Base-by-base conservation (phyloP, 2,888 invertebrate species). In the Protonemura montana region DNA sequence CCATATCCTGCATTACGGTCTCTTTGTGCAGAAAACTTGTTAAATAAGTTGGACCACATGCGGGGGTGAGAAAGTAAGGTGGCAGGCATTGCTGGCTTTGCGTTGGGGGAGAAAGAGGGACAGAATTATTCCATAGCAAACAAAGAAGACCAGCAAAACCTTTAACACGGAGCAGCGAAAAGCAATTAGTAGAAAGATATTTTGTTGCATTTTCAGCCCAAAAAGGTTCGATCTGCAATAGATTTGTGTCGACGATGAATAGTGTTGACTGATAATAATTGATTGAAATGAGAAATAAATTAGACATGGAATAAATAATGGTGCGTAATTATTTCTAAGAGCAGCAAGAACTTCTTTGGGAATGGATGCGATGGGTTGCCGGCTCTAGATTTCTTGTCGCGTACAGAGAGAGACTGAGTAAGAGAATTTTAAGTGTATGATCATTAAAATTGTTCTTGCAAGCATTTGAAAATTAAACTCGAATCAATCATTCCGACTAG, bases 21-120 rank as follows among this genome's bases (percentile, higher is more conserved):
- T 78, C 78, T 78, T 78, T 78, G 78, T 78, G 78, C 78, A 78
- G 78, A 78, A 78, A 78, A 78, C 78, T 78, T 78, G 78, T 78
- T 78, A 78, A 59, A 59, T 78, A 78, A 78, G 78, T 78, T 78
- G 28, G 28, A 13, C 78, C 78, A 78, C 78, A 78, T 78, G 78
- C 78, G 78, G 28, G 78, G 78, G 78, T 78, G 78, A 59, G 59
- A 59, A 59, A 21, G 21, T 59, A 21, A 59, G 59, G 59, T 21
- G 59, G 59, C 59, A 7, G 41, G 41, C 41, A 41, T 77, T 77
- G 21, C 77, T 77, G 77, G 77, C 77, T 77, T 13, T 28, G 6
- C 21, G 76, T 21, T 26, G n/a, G 78, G 78, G 78, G 78, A 27
- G 78, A 7, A 78, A 26, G n/a, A 78, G 28, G 7, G 10, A 7